These are phyloP conservation scores for Cremastinae sp. DNA, from an alignment of 2,888 invertebrate genomes.

Conservation along the genomic window DNA sequence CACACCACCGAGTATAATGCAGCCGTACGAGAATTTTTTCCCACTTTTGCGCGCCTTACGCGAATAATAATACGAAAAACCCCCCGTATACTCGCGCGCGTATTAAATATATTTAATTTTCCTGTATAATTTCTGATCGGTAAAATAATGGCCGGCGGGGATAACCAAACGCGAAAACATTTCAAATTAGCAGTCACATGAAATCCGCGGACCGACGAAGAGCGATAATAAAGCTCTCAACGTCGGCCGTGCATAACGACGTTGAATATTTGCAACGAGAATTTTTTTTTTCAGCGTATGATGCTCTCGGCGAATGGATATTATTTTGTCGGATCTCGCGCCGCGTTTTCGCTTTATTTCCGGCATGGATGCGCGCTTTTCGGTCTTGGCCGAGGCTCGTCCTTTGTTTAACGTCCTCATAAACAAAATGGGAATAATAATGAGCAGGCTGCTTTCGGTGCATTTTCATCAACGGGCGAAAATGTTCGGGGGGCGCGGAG, in stretches of 20 bases:
- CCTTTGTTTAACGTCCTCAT: not conserved
- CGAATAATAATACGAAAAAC: too few species aligned
- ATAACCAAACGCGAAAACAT: too few species aligned
- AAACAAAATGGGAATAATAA: conserved; percentile 30
- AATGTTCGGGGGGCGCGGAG: conserved; percentile 10
- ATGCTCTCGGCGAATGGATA: not conserved
- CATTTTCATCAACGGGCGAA: conserved; percentile 40
- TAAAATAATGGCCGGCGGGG: too few species aligned
- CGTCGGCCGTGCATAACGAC: not conserved
- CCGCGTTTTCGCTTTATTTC: not conserved
- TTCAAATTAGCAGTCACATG: too few species aligned
- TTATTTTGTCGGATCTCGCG: not conserved
- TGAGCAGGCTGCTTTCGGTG: conserved; percentile 12
- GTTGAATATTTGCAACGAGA: not conserved
- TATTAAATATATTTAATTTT: too few species aligned
- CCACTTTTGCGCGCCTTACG: too few species aligned
- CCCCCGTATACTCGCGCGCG: too few species aligned
- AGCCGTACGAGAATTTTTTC: too few species aligned
- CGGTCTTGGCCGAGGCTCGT: too few species aligned
- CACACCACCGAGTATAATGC: too few species aligned
- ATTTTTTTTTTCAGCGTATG: not conserved
- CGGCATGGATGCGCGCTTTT: not conserved
- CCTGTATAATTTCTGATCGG: too few species aligned
- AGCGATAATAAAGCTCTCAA: not conserved
- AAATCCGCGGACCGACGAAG: not conserved